A percentile compares a stretch with the other conserved stretches of the same genome.
phyloP scores from a whole-genome alignment of 2,113 vertebrate genomes.

The Felis catus region F.catus_Fca126_mat1.0 CM031420.1:76941501-76942000 shows the following conservation, averaged over 20 bases:
- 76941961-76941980: slow-evolving; percentile 58
- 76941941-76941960: slow-evolving; percentile 68
- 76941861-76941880: slow-evolving; percentile 56
- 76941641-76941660: slow-evolving; percentile 67
- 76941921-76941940: slow-evolving; percentile 70
- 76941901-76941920: slow-evolving; percentile 60
- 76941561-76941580: slow-evolving; percentile 77
- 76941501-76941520: slow-evolving; percentile 60
- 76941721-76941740: slow-evolving; percentile 66
- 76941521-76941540: slow-evolving; percentile 62
- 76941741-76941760: not conserved
- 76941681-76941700: not conserved
- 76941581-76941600: slow-evolving; percentile 77
- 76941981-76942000: slow-evolving; percentile 69
- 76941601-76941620: slow-evolving; percentile 71
- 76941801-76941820: slow-evolving; percentile 63
- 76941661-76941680: slow-evolving; percentile 71
- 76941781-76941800: slow-evolving; percentile 68
- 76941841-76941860: slow-evolving; percentile 62
- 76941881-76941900: slow-evolving; percentile 77
- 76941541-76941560: slow-evolving; percentile 74
- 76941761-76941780: slow-evolving; percentile 24
- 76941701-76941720: slow-evolving; percentile 45
- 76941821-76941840: slow-evolving; percentile 5
- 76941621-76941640: slow-evolving; percentile 71